phyloP scores from a whole-genome alignment of 2,113 vertebrate genomes.

The Paramormyrops kingsleyae region DNA sequence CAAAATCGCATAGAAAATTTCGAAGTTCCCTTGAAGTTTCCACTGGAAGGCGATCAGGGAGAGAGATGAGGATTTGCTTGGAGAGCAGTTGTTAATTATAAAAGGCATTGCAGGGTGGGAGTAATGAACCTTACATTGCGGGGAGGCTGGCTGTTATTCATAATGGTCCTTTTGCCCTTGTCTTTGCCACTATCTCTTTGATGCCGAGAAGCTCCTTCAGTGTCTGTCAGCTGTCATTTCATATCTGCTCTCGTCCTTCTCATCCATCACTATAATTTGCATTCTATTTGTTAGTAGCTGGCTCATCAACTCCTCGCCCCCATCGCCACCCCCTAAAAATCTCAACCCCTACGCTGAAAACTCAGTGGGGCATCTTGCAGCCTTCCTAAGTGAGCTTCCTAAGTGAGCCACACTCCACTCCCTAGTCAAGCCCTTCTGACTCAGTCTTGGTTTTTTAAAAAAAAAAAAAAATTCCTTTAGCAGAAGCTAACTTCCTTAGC shows the following conservation, averaged over 20 bases:
- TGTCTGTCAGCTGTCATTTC: slow-evolving; percentile 40
- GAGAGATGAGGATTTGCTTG: not conserved
- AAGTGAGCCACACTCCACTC: not conserved
- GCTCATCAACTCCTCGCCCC: slow-evolving; percentile 25
- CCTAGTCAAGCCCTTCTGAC: too few relatives aligned
- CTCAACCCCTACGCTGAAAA: slow-evolving; percentile 28
- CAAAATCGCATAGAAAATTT: not conserved
- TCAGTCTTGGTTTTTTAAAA: too few relatives aligned
- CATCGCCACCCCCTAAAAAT: slow-evolving; percentile 22
- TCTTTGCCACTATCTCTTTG: slow-evolving; percentile 24
- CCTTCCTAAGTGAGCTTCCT: not conserved
- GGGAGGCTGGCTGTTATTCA: slow-evolving; percentile 14
- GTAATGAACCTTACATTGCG: slow-evolving; percentile 1
- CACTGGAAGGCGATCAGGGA: not conserved
- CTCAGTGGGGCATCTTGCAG: not conserved
- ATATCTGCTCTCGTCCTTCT: slow-evolving; percentile 37
- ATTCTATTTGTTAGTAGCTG: slow-evolving; percentile 27
- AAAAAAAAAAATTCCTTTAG: not conserved
- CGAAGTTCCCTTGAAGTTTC: not conserved
- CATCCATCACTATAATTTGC: slow-evolving; percentile 29
- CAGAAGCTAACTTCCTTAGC: not conserved
- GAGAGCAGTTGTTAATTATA: not conserved
- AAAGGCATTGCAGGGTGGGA: slow-evolving; percentile 4
- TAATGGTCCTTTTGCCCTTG: slow-evolving; percentile 23
- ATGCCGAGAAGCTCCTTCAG: slow-evolving; percentile 34